Conservation (phyloP, 2,888 invertebrate genomes). For the Allacma fusca region DNA sequence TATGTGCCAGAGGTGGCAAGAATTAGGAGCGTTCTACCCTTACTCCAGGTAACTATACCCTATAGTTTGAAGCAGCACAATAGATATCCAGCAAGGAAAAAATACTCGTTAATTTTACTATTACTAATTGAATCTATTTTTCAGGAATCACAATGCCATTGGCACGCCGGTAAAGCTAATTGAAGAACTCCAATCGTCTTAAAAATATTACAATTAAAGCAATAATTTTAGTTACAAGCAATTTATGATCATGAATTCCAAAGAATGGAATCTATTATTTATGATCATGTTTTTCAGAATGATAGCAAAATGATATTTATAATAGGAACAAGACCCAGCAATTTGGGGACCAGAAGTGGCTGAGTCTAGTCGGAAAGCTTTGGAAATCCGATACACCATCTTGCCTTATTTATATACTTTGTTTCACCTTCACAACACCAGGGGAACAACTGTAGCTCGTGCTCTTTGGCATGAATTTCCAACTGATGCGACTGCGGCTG, state of each 20-base stretch:
- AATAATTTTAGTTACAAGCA: not conserved
- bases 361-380: conserved; percentile 72
- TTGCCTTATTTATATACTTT: conserved; percentile 83
- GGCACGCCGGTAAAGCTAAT: not conserved
- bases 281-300: too few species aligned
- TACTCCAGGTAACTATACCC: conserved; percentile 62
- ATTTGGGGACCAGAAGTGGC: conserved; percentile 75
- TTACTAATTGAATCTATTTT: not conserved
- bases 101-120: too few species aligned
- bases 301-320: too few species aligned
- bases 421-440: conserved; percentile 75
- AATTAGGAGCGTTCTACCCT: conserved; percentile 67
- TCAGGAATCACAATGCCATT: conserved; percentile 25
- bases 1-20: conserved; percentile 68
- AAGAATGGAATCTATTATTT: too few species aligned
- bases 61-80: too few species aligned
- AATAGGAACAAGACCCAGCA: conserved; percentile 83
- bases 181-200: not conserved
- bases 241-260: too few species aligned
- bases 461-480: conserved; percentile 61
- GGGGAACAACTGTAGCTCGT: conserved; percentile 66
- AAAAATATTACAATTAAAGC: not conserved
- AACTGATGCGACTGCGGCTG: conserved; percentile 58
- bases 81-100: too few species aligned
- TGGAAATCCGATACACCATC: conserved; percentile 74